Evolutionary conservation across 2,888 invertebrate species (phyloP).

Genomic region (Amblyjoppa proteus): DNA sequence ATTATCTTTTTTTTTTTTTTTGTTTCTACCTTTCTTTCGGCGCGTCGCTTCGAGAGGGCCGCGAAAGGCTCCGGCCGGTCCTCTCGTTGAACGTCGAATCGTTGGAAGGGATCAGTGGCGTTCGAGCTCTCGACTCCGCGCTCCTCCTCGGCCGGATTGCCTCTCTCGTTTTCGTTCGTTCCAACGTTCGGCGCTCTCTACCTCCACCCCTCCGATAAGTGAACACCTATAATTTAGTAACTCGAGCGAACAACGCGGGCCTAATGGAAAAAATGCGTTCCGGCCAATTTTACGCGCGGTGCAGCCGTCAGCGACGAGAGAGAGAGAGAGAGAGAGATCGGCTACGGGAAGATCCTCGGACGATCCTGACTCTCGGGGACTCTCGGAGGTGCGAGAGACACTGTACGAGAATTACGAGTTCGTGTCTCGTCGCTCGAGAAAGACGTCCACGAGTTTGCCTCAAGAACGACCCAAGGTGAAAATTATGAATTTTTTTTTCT

Average conservation of each 20-base stretch:
- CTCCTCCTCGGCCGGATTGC: slow-evolving; percentile 50
- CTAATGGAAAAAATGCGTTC: slow-evolving; percentile 82
- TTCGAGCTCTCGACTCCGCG: slow-evolving; percentile 35
- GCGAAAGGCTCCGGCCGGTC: slow-evolving; percentile 33
- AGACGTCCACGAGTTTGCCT: background rate
- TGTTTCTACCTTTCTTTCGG: slow-evolving; percentile 2
- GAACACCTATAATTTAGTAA: slow-evolving; percentile 81
- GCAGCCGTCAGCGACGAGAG: slow-evolving; percentile 72
- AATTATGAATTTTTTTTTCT: background rate
- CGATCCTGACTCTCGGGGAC: slow-evolving; percentile 17
- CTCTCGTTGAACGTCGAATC: slow-evolving; percentile 47
- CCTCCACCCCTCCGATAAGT: slow-evolving; percentile 63
- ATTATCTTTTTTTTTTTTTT: background rate
- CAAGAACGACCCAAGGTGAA: background rate
- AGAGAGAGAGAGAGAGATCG: slow-evolving; percentile 47
- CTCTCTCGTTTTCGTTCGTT: slow-evolving; percentile 56
- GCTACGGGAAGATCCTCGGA: background rate
- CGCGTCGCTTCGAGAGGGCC: slow-evolving; percentile 17
- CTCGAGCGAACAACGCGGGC: slow-evolving; percentile 76
- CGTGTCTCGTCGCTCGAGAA: background rate
- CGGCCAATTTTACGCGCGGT: slow-evolving; percentile 79
- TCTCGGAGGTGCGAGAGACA: slow-evolving; percentile 27
- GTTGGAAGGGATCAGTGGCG: slow-evolving; percentile 42
- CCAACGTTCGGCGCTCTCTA: slow-evolving; percentile 29
- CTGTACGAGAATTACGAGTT: background rate